These are phyloP conservation scores for Coleophora flavipennella DNA, from an alignment of 2,888 invertebrate species.

Conservation along the genomic window DNA sequence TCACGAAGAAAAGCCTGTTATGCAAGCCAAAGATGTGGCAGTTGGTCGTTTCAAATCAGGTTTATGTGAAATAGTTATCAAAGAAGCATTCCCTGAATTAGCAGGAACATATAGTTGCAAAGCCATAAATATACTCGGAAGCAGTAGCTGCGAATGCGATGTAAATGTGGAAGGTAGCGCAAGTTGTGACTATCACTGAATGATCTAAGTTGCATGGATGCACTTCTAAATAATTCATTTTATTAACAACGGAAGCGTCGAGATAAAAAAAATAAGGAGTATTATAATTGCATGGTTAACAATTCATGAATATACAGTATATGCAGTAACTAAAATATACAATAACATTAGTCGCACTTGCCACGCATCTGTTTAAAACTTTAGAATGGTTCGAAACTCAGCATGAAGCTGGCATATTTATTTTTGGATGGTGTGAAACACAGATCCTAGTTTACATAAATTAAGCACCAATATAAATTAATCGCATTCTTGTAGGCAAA, in stretches of 20 bases:
- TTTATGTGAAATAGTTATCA: constrained; percentile 83
- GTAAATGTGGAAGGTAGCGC: constrained; percentile 86
- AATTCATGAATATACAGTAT: background rate
- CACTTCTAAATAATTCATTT: too few species aligned
- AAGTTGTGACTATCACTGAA: constrained; percentile 25
- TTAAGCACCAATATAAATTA: too few species aligned
- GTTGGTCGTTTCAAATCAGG: constrained; percentile 85
- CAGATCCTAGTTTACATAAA: too few species aligned
- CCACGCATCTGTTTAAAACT: constrained; percentile 57
- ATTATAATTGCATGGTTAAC: constrained; percentile 8
- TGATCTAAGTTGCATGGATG: constrained; percentile 30
- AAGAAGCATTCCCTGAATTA: constrained; percentile 93
- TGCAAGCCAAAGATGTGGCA: constrained; percentile 83
- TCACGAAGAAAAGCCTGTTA: constrained; percentile 78
- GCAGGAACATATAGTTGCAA: constrained; percentile 88
- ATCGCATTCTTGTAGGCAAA: too few species aligned
- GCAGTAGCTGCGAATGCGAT: constrained; percentile 82
- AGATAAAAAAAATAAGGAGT: background rate
- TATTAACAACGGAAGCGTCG: too few species aligned
- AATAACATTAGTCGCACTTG: constrained; percentile 25
- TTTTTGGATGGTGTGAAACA: too few species aligned
- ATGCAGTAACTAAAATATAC: constrained; percentile 10
- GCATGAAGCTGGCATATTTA: too few species aligned
- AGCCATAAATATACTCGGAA: constrained; percentile 87
- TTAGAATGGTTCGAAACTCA: constrained; percentile 4